These are phyloP conservation scores for Apodemia mormo DNA, from an alignment of 2,888 invertebrate species.

Conservation along the genomic window DNA sequence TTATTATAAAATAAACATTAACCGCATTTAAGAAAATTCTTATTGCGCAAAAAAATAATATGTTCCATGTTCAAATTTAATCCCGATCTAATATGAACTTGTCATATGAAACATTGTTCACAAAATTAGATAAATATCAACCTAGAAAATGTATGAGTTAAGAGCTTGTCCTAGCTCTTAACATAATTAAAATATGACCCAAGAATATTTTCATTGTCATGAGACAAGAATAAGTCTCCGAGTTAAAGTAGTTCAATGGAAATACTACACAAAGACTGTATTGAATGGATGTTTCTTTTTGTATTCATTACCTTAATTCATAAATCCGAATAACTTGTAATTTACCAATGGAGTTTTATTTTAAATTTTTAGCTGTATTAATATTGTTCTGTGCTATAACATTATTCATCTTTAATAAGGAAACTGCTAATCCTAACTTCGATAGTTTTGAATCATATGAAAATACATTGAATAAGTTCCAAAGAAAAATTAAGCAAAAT, in stretches of 20 bases:
- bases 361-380: not conserved
- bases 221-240: not conserved
- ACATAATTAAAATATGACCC: constrained; percentile 3
- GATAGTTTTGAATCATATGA: constrained; percentile 34
- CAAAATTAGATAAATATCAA: too few species aligned
- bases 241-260: not conserved
- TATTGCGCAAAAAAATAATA: too few species aligned
- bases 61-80: too few species aligned
- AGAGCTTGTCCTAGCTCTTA: not conserved
- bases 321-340: not conserved
- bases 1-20: too few species aligned
- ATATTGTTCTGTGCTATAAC: constrained; percentile 35
- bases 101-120: too few species aligned
- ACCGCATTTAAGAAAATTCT: too few species aligned
- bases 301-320: constrained; percentile 15
- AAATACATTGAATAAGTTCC: constrained; percentile 41
- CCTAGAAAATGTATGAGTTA: too few species aligned
- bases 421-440: constrained; percentile 34
- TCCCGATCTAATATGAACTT: too few species aligned
- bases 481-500: constrained; percentile 22
- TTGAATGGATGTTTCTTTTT: constrained; percentile 3
- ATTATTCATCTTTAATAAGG: constrained; percentile 45
- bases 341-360: constrained; percentile 1
- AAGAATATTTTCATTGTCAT: not conserved
- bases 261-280: not conserved